phyloP scores from a whole-genome alignment of 2,797 vertebrate genomes.

The Forpus xanthops region DNA sequence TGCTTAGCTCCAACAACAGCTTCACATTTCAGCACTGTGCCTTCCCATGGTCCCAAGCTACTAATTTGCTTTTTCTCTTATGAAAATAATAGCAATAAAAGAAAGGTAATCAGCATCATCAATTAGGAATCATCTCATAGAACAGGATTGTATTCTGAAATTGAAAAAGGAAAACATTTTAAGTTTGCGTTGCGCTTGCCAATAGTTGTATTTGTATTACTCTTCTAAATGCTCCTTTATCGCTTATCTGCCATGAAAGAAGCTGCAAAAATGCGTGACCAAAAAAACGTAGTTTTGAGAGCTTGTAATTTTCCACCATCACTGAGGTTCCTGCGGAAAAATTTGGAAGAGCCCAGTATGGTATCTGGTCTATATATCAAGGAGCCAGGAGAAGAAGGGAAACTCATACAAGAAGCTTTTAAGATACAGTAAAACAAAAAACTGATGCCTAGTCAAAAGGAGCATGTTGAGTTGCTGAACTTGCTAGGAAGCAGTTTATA shows the following conservation, averaged over 20 bases:
- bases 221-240: neutral
- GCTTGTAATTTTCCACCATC: neutral
- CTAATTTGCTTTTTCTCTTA: neutral
- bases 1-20: neutral
- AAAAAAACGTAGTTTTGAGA: neutral
- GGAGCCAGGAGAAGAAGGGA: neutral
- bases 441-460: neutral
- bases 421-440: neutral
- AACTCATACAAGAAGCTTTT: neutral
- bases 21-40: slow-evolving; percentile 1
- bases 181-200: neutral
- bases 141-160: neutral
- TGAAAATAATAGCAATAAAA: slow-evolving; percentile 25
- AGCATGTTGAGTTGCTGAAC: neutral
- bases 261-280: neutral
- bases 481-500: neutral
- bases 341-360: neutral
- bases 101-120: slow-evolving; percentile 19
- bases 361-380: neutral
- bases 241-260: neutral
- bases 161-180: neutral
- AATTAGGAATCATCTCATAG: neutral
- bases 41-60: neutral
- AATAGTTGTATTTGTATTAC: neutral
- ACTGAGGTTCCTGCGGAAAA: neutral